Evolutionary conservation across 2,888 invertebrate genomes (phyloP).

Genomic region (Chrysolina oricalcia): DNA sequence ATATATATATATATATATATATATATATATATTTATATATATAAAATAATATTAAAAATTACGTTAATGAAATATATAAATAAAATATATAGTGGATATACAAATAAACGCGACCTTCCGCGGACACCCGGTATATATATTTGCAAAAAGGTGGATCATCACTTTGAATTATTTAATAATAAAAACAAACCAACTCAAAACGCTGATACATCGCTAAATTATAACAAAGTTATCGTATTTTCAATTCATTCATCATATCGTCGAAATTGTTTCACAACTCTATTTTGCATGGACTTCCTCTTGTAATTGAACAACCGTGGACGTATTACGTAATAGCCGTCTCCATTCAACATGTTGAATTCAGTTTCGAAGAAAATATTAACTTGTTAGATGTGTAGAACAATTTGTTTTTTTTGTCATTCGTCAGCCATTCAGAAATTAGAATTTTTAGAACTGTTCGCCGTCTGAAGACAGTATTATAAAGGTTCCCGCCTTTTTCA

Average conservation of each 20-base stretch:
- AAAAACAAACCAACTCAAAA: neutral
- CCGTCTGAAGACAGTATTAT: neutral
- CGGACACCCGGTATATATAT: too few species aligned
- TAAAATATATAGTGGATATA: too few species aligned
- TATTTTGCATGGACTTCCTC: conserved; percentile 11
- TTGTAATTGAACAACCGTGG: neutral
- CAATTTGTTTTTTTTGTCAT: too few species aligned
- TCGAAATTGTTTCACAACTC: neutral
- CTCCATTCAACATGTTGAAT: neutral
- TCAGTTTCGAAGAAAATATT: neutral
- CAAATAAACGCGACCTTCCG: too few species aligned
- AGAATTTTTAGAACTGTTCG: too few species aligned
- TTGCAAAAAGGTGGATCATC: neutral
- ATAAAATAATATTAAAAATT: too few species aligned
- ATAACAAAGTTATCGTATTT: conserved; percentile 1
- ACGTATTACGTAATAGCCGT: neutral
- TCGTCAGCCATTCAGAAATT: too few species aligned
- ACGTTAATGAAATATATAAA: too few species aligned
- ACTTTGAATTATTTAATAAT: conserved; percentile 4
- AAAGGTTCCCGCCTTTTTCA: neutral
- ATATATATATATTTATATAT: too few species aligned
- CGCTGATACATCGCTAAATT: neutral
- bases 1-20: too few species aligned
- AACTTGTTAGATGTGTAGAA: too few species aligned
- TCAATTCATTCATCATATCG: neutral